Percentiles rank a stretch among this genome's conserved stretches.
Evolutionary conservation across 2,888 invertebrate species (phyloP).

Genomic region (Epistrophe grossulariae): DNA sequence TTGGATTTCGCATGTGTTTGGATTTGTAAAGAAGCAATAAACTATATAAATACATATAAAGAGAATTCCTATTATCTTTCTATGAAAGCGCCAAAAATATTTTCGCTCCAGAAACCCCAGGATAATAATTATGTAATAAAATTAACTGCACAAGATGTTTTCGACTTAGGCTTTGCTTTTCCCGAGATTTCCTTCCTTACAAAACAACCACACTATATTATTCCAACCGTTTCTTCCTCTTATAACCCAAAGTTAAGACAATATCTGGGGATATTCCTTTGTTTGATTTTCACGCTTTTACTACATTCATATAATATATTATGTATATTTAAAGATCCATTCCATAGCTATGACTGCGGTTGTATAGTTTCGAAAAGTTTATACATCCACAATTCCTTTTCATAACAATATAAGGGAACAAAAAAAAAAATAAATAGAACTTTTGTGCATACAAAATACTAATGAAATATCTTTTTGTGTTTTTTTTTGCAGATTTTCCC

Average conservation of each 20-base stretch:
- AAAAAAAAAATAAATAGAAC: constrained; percentile 39
- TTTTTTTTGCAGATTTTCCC: constrained; percentile 78
- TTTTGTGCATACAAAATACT: constrained; percentile 50
- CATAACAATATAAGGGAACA: constrained; percentile 13
- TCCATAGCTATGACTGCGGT: not conserved
- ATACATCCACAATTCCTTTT: constrained; percentile 41
- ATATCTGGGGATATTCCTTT: constrained; percentile 47
- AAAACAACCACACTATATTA: not conserved
- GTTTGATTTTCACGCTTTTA: constrained; percentile 56
- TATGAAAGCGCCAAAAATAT: constrained; percentile 52
- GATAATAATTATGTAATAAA: constrained; percentile 39
- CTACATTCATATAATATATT: not conserved
- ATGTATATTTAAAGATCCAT: not conserved
- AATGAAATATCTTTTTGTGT: constrained; percentile 63
- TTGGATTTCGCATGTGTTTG: not conserved
- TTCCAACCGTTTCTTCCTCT: not conserved
- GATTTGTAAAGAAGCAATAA: constrained; percentile 24
- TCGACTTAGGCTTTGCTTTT: constrained; percentile 10
- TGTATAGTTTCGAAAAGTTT: constrained; percentile 46
- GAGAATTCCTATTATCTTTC: constrained; percentile 30
- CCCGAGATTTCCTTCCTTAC: constrained; percentile 20
- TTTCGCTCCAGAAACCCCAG: constrained; percentile 52
- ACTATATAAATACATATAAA: constrained; percentile 41
- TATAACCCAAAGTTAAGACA: constrained; percentile 26
- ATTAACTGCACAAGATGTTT: constrained; percentile 40